Percentiles rank a stretch among this genome's conserved stretches.
Evolutionary conservation across 1,140 invertebrate genomes (phyloP).

Genomic region (Dreissena rostriformis): DNA sequence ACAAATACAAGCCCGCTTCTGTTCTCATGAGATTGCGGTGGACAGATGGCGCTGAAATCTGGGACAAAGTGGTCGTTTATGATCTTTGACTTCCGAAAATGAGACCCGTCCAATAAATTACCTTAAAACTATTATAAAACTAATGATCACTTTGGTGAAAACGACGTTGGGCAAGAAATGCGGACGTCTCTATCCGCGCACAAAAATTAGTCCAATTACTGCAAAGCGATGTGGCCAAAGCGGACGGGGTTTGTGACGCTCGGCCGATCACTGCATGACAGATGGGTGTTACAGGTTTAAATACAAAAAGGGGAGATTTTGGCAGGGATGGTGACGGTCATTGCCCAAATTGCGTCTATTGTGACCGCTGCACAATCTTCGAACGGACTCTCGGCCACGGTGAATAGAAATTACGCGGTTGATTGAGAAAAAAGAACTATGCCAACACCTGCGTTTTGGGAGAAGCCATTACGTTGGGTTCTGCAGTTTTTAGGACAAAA

Average conservation of each 20-base stretch:
- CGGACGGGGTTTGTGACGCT: too few species aligned
- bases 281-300: slow-evolving; percentile 36
- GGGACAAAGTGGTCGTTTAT: slow-evolving; percentile 6
- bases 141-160: slow-evolving; percentile 47
- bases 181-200: slow-evolving; percentile 36
- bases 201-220: slow-evolving; percentile 48
- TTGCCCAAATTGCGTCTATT: slow-evolving; percentile 8
- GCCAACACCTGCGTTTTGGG: not conserved
- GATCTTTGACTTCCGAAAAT: slow-evolving; percentile 25
- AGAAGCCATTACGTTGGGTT: too few species aligned
- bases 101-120: slow-evolving; percentile 43
- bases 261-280: not conserved
- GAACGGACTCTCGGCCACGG: not conserved
- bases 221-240: not conserved
- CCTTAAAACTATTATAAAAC: slow-evolving; percentile 39
- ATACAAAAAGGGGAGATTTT: slow-evolving; percentile 23
- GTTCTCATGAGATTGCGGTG: not conserved
- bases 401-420: slow-evolving; percentile 3
- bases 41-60: slow-evolving; percentile 26
- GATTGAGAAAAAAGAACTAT: not conserved
- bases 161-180: not conserved
- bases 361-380: not conserved
- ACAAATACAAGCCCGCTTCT: too few species aligned
- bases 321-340: not conserved
- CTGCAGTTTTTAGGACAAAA: too few species aligned